Evolutionary conservation across 2,797 vertebrate genomes (phyloP), one percentile per base, ranked within the genome.

Genomic region (Megaceryle alcyon): DNA sequence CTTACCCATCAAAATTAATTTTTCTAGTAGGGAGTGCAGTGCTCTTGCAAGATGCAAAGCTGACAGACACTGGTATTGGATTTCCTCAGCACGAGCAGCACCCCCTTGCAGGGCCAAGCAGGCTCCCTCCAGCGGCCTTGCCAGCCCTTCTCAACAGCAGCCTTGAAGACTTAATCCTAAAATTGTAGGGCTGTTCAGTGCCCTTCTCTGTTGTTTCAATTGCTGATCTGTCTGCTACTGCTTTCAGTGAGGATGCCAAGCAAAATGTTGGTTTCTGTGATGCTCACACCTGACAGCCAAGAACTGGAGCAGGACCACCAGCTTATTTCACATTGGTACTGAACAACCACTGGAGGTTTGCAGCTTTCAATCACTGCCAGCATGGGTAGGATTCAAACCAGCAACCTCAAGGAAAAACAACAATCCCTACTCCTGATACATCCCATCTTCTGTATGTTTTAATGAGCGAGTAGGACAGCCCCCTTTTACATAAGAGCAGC

Each of bases 251-350:
- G 61, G 48, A 26, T 41, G 76, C 87, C 90, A 54, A 79, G 57
- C 18, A 61, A 79, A 78, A 90, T 33, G 70, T 85, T 88, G 85
- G 31, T 51, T 91, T 69, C 56, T 44, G 72, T 70, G 82, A 68
- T 86, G 72, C 19, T 8, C 87, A 64, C 72, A 81, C 75, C 84
- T 68, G 86, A 93, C 86, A 28, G 0, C 65, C 5, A 1, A 49
- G 60, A 93, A 39, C 43, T 18, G 65, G 48, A 61, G 23, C 10
- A 1, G 43, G 73, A 86, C 86, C 84, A 37, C 60, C 17, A 49
- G 23, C 69, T 76, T 70, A 51, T 35, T 88, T 79, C 37, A 12
- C 2, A 0, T n/a, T 1, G 9, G 60, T 61, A 44, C 29, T 44
- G 4, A 79, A 53, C 28, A 75, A 48, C 72, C 54, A 10, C 71